Evolutionary conservation across 2,113 vertebrate genomes (phyloP).

Genomic region (Muscicapa adusta): DNA sequence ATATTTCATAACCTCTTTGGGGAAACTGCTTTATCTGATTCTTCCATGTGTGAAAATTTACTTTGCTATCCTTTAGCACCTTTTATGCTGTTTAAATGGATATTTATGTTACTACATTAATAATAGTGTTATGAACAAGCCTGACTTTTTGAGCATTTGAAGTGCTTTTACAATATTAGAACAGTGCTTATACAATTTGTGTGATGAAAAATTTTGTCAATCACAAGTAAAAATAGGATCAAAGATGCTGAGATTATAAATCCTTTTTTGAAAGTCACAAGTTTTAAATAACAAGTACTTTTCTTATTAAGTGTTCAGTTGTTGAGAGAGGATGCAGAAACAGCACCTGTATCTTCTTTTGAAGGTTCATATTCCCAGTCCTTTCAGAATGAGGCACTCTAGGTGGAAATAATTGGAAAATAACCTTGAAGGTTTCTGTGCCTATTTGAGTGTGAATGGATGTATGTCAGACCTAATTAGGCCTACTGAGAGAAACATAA

Average conservation of each 20-base stretch:
- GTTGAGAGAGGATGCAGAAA: background rate
- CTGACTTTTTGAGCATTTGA: background rate
- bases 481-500: constrained; percentile 44
- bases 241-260: background rate
- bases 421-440: constrained; percentile 34
- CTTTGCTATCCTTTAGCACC: background rate
- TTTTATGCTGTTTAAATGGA: background rate
- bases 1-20: background rate
- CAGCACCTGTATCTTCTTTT: background rate
- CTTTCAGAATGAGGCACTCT: background rate
- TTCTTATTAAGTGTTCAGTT: background rate
- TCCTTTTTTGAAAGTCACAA: background rate
- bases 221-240: background rate
- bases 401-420: constrained; percentile 30
- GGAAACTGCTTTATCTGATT: background rate
- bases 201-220: background rate
- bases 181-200: background rate
- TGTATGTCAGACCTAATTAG: constrained; percentile 49
- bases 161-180: background rate
- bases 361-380: background rate
- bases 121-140: background rate
- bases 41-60: background rate
- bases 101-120: background rate
- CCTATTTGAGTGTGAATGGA: constrained; percentile 49
- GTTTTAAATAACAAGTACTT: background rate